These are phyloP conservation scores for Mesitornis unicolor DNA, from an alignment of 2,113 vertebrate genomes.

Conservation along the genomic window DNA sequence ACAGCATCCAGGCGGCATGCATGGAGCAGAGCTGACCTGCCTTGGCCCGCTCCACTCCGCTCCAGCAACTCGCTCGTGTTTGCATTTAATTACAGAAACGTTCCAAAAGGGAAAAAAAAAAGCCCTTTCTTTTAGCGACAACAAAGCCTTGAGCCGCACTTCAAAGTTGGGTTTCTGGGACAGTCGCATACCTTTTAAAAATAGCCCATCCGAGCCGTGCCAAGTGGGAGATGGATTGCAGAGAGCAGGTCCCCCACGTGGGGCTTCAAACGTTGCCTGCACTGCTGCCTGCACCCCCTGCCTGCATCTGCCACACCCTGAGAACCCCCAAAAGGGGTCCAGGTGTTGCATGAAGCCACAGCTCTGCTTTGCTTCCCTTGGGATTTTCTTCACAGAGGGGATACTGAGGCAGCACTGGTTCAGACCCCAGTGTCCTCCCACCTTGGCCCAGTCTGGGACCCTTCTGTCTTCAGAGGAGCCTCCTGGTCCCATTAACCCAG, in stretches of 20 bases:
- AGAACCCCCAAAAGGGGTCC: not conserved
- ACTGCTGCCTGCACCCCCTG: not conserved
- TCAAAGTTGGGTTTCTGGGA: conserved; percentile 48
- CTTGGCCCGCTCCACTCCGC: not conserved
- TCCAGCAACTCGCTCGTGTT: not conserved
- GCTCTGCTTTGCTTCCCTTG: not conserved
- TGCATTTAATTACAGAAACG: not conserved
- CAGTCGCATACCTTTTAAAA: conserved; percentile 55
- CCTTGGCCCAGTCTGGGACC: not conserved
- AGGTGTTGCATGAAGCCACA: accelerated
- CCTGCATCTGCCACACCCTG: not conserved
- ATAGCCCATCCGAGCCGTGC: conserved; percentile 14
- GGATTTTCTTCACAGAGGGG: no score
- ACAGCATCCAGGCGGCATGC: not conserved
- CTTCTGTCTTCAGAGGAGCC: not conserved
- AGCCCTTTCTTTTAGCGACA: conserved; percentile 16
- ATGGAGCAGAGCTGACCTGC: not conserved
- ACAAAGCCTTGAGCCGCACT: conserved; percentile 52
- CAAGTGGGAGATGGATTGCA: conserved; percentile 57
- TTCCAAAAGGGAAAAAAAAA: not conserved
- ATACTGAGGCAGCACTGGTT: not conserved
- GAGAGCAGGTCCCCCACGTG: conserved; percentile 22
- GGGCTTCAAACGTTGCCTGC: not conserved
- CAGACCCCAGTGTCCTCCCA: not conserved
- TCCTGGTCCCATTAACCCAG: not conserved